phyloP scores from a whole-genome alignment of 2,797 vertebrate species.

The Spinus olivaceus region DNA sequence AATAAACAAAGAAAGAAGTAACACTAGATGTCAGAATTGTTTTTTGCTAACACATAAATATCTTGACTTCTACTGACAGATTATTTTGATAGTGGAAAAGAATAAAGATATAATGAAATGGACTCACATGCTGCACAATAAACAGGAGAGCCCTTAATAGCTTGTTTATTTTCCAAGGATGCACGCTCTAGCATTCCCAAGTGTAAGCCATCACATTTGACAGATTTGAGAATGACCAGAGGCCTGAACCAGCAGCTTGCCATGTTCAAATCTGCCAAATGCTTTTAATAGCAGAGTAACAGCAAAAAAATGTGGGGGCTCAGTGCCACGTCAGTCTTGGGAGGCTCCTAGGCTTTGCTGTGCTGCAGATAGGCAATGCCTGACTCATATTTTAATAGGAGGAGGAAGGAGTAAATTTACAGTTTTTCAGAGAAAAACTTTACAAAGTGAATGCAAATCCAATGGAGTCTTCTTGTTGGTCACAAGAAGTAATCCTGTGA shows the following conservation, averaged over 20 bases:
- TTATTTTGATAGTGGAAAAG: not conserved
- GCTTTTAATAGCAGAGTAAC: not conserved
- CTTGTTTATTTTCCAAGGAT: not conserved
- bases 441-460: not conserved
- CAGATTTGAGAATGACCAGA: not conserved
- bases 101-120: not conserved
- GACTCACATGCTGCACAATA: not conserved
- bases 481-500: not conserved
- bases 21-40: not conserved
- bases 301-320: not conserved
- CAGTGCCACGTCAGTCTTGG: not conserved
- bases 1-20: not conserved
- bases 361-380: not conserved
- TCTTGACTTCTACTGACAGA: not conserved
- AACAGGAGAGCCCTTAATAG: not conserved
- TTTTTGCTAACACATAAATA: not conserved
- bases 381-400: not conserved
- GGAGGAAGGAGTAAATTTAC: not conserved
- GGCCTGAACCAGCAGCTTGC: not conserved
- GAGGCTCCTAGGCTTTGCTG: not conserved
- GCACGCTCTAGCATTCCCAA: not conserved
- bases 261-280: not conserved
- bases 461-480: not conserved
- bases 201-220: not conserved
- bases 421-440: not conserved